Base-by-base conservation (phyloP, 2,113 vertebrate genomes). In the Machaerirhynchus nigripectus region DNA sequence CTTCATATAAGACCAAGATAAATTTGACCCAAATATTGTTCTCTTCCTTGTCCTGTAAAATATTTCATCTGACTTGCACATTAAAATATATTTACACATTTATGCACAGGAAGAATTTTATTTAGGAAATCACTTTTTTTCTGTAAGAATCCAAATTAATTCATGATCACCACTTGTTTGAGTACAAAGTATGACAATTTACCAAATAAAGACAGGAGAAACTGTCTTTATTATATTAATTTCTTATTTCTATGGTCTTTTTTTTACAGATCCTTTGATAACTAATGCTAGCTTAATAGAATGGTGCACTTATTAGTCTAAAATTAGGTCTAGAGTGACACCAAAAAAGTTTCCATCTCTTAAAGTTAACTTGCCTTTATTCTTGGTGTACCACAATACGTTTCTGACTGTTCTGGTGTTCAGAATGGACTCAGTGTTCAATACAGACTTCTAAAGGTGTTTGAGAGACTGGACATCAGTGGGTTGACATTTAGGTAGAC, bases 211-310 rank as follows among this genome's bases (percentile, higher is more conserved):
- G 1, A 7, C 18, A 65, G 13, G 13, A 55, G 4, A 57, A 55
- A 56, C 3, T 46, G n/a, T n/a, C n/a, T n/a, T n/a, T n/a, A n/a
- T n/a, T n/a, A 21, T 22, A 63, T 15, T 75, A 0, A 23, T 60
- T 90, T 78, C 6, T 75, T 64, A 77, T 56, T 80, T 35, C 16
- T 64, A 7, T 39, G 24, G 3, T 4, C 1, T 15, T 65, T 60
- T 59, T 42, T 71, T 73, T 20, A 27, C 7, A 40, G 10, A 28
- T 59, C 8, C 3, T 76, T 63, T 55, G 7, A 44, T 47, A 77
- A 35, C 40, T 59, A 64, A 50, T 27, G 3, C 1, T 52, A 61
- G 3, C 15, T 67, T 69, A 11, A 73, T 44, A 44, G 37, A 77
- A 69, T 40, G 31, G 15, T 56, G 3, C 28, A 49, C 1, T 69